These are phyloP conservation scores for Myotis planiceps DNA, from an alignment of 2,797 vertebrate species.

Conservation along the genomic window DNA sequence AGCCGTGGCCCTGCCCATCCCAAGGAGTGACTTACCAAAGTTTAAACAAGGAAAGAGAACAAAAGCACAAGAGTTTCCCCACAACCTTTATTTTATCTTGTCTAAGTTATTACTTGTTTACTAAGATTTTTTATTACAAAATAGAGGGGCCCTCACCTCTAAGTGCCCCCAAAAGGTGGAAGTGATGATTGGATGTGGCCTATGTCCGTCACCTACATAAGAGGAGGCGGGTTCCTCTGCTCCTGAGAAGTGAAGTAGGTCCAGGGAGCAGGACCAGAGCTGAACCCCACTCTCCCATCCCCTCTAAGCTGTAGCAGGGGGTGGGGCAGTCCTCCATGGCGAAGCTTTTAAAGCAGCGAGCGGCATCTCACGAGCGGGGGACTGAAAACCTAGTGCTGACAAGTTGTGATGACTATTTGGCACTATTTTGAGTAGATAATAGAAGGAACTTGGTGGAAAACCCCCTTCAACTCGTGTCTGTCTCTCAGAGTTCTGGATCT, in stretches of 20 bases:
- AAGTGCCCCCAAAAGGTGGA: background rate
- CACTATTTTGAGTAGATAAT: background rate
- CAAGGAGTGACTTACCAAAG: background rate
- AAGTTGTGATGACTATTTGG: background rate
- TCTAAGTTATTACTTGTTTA: background rate
- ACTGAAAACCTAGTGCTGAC: background rate
- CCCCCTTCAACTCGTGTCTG: background rate
- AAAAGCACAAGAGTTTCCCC: background rate
- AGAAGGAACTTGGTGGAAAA: background rate
- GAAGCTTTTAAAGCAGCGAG: background rate
- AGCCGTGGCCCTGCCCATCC: background rate
- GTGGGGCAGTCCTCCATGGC: background rate
- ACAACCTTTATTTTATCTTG: background rate
- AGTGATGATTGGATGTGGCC: background rate
- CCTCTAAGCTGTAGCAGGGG: background rate
- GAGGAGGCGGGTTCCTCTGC: background rate
- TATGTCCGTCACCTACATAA: background rate
- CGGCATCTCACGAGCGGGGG: rapidly evolving
- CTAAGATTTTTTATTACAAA: background rate
- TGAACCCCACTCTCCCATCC: background rate
- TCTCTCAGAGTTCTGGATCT: background rate
- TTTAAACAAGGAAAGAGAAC: background rate
- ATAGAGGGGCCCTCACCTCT: background rate
- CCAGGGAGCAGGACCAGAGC: no score
- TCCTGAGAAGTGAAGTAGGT: background rate